Conservation (phyloP, 2,113 vertebrate species). For the Orthonyx spaldingii region DNA sequence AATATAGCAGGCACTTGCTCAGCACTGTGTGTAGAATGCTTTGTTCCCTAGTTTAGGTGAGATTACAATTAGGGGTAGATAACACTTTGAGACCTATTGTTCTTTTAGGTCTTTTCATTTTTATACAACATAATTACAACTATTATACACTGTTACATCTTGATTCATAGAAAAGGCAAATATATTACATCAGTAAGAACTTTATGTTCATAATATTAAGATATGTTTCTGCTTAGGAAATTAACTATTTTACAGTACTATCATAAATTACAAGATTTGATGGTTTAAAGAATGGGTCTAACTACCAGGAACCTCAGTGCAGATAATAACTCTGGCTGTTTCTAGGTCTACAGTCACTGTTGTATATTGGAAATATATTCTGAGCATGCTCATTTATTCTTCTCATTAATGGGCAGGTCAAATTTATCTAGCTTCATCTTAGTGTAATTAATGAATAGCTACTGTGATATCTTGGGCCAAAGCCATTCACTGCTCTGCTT, state of each 20-base stretch:
- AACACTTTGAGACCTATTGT: conserved; percentile 21
- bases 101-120: neutral
- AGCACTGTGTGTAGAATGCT: neutral
- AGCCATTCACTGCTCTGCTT: neutral
- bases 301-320: neutral
- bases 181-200: conserved; percentile 18
- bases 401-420: too few species aligned
- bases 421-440: neutral
- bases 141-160: conserved; percentile 36
- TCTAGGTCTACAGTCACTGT: neutral
- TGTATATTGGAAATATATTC: neutral
- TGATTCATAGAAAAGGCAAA: conserved; percentile 50
- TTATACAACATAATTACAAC: conserved; percentile 49
- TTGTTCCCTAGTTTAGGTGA: conserved; percentile 10
- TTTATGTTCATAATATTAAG: conserved; percentile 56
- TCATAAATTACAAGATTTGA: neutral
- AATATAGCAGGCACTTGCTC: neutral
- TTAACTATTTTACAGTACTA: conserved; percentile 13
- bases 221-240: conserved; percentile 30
- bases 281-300: neutral
- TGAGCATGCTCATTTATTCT: neutral
- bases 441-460: neutral
- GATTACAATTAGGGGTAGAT: neutral
- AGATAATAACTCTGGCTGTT: neutral
- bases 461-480: neutral